Conservation (phyloP, 2,797 vertebrate species). For the Novumbra hubbsi region DNA sequence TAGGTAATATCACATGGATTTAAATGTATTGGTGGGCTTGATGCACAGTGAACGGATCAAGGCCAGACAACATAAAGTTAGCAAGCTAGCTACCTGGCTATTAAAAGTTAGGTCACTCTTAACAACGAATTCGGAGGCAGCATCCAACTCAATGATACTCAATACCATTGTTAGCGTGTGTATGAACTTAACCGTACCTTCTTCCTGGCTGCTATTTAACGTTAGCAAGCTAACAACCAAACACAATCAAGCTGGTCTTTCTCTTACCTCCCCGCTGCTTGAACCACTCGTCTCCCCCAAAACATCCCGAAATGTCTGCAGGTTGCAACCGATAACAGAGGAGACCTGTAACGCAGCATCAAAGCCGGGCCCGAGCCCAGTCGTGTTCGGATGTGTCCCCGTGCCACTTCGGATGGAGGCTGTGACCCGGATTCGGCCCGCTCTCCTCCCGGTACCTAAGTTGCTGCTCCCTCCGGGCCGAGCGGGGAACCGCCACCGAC, state of each 20-base stretch:
- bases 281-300: constrained; percentile 93
- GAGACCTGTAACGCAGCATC: constrained; percentile 96
- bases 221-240: neutral
- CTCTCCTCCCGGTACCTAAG: constrained; percentile 86
- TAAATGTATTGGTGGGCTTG: neutral
- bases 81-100: neutral
- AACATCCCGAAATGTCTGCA: constrained; percentile 96
- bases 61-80: constrained; percentile 13
- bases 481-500: constrained; percentile 99
- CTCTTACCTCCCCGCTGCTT: constrained; percentile 90
- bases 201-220: neutral
- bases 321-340: constrained; percentile 93
- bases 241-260: constrained; percentile 12
- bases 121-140: neutral
- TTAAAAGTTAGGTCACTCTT: constrained; percentile 1
- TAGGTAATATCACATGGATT: neutral
- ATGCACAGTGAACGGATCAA: neutral
- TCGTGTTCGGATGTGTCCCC: constrained; percentile 67
- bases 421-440: constrained; percentile 83
- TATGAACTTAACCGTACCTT: neutral
- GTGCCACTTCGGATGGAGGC: constrained; percentile 78
- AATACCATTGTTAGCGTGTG: neutral
- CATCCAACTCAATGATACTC: neutral
- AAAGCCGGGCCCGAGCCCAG: constrained; percentile 89
- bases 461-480: constrained; percentile 95